Evolutionary conservation across 2,888 invertebrate species (phyloP), one percentile per base, ranked within the genome.

Genomic region (Nipponacmea schrenckii): DNA sequence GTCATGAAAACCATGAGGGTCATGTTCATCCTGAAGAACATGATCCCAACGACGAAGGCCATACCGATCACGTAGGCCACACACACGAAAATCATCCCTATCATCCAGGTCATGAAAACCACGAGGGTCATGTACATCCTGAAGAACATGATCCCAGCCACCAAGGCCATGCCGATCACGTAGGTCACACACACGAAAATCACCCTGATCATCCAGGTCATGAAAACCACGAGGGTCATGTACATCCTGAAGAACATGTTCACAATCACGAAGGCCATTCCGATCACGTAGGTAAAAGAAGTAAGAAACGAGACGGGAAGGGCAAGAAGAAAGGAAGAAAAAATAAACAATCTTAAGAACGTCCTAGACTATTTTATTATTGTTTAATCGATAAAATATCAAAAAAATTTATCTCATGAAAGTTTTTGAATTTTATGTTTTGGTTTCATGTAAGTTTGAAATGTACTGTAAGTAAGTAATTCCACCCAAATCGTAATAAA

Each of bases 51-150:
- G 48, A 69, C 2, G 62, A 24, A 17, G 62, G 39, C 15, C 56
- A 56, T 56, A 10, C 7, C 20, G 56, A 56, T 56, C 56, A 56
- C 20, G 56, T 10, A 2, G 56, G 20, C 3, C 56, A 56, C n/a
- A 8, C n/a, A 15, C 20, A 24, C 2, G 56, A 56, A 15, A 8
- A 46, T 8, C 39, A 68, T 3, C 26, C 14, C 15, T 27, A 62
- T 26, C 68, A 69, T 15, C 26, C 26, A 17, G 62, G 31, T 39
- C 62, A 69, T 46, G 63, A 45, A 17, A 44, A 31, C 39, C 26
- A 69, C 48, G 63, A 46, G 26, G 67, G 17, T 39, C 69, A 69
- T 48, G 15, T n/a, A 1, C 45, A 62, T 4, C 62, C 39, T 12
- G 45, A 26, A 8, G 62, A 68, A 31, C 62, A 15, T 24, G 44